Evolutionary conservation across 2,113 vertebrate species (phyloP).

Genomic region (Tringa solitaria): DNA sequence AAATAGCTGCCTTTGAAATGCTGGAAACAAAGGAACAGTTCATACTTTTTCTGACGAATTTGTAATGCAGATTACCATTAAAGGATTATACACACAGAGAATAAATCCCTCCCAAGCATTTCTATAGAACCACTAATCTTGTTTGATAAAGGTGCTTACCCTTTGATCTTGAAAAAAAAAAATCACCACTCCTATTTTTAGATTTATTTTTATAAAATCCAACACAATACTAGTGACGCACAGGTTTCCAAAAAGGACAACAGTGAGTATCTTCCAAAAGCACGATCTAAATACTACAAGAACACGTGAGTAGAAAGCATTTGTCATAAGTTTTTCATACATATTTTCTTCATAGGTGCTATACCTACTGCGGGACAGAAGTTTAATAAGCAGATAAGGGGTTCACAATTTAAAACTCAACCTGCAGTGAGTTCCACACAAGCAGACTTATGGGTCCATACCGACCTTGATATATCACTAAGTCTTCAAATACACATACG

Average conservation of each 20-base stretch:
- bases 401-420: background rate
- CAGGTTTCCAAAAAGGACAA: background rate
- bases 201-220: conserved; percentile 4
- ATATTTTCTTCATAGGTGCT: background rate
- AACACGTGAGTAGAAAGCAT: background rate
- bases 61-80: background rate
- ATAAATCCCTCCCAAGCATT: background rate
- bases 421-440: background rate
- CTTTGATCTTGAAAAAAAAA: conserved; percentile 31
- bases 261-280: background rate
- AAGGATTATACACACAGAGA: background rate
- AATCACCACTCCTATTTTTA: conserved; percentile 7
- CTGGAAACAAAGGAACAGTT: conserved; percentile 7
- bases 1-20: conserved; percentile 8
- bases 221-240: background rate
- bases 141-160: conserved; percentile 11
- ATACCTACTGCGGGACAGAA: background rate
- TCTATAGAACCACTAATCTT: conserved; percentile 15
- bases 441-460: background rate
- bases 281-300: background rate
- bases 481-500: background rate
- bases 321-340: background rate
- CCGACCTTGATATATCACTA: background rate
- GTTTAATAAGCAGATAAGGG: background rate
- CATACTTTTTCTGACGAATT: background rate